These are phyloP conservation scores for Nasonia oneida DNA, from an alignment of 2,888 invertebrate species.

Conservation along the genomic window DNA sequence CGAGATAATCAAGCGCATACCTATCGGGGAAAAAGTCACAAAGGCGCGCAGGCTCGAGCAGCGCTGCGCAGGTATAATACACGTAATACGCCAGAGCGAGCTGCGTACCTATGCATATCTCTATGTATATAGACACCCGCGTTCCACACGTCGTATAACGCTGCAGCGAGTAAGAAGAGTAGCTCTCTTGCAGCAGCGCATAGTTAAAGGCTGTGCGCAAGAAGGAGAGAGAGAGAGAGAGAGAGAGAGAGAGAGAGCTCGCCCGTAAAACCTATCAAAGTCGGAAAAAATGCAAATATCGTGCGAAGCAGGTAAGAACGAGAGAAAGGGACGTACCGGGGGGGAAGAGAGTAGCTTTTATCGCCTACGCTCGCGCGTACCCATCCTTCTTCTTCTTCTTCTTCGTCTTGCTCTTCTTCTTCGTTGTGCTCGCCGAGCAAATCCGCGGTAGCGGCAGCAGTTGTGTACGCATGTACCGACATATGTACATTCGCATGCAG, in stretches of 20 bases:
- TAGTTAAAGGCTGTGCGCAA: slow-evolving; percentile 14
- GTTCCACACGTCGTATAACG: slow-evolving; percentile 41
- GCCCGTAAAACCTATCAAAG: slow-evolving; percentile 58
- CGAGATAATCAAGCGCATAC: slow-evolving; percentile 36
- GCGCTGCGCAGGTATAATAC: too few species aligned
- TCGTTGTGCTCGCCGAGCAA: slow-evolving; percentile 40
- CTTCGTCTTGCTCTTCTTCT: background rate
- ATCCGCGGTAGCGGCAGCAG: slow-evolving; percentile 31
- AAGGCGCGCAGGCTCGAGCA: background rate
- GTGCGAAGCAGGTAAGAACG: slow-evolving; percentile 46
- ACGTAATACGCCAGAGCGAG: too few species aligned
- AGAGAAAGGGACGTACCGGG: slow-evolving; percentile 28
- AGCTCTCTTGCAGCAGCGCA: background rate
- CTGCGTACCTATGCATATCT: too few species aligned
- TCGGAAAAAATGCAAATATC: slow-evolving; percentile 60
- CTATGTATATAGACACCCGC: background rate
- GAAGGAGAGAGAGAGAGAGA: too few species aligned
- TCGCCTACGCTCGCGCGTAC: slow-evolving; percentile 45
- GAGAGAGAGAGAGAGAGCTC: background rate
- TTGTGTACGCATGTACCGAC: slow-evolving; percentile 41
- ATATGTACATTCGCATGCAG: slow-evolving; percentile 64
- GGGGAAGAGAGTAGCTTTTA: slow-evolving; percentile 43
- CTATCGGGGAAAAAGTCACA: slow-evolving; percentile 23
- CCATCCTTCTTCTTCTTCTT: slow-evolving; percentile 2
- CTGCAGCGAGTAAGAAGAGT: background rate